Percentiles rank a stretch among this genome's conserved stretches.
Evolutionary conservation across 1,140 invertebrate genomes (phyloP).

Genomic region (Bombyx mori): ASM3026992v2 NC_085124.1:5211001-5211500

Average conservation of each 20-base stretch:
- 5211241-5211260: conserved; percentile 36
- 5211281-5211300: not conserved
- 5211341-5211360: no score
- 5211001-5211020: conserved; percentile 35
- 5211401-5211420: no score
- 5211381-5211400: no score
- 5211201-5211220: conserved; percentile 52
- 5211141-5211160: conserved; percentile 33
- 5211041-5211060: conserved; percentile 4
- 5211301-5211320: no score
- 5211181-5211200: conserved; percentile 50
- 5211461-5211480: no score
- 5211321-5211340: no score
- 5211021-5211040: conserved; percentile 27
- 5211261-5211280: conserved; percentile 12
- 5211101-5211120: not conserved
- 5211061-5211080: not conserved
- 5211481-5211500: no score
- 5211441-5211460: no score
- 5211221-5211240: conserved; percentile 37
- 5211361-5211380: no score
- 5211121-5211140: conserved; percentile 15
- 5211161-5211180: conserved; percentile 46
- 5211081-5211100: not conserved
- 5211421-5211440: no score